Base-by-base conservation (phyloP, 1,140 invertebrate genomes). In the Meteorus sp. region DNA sequence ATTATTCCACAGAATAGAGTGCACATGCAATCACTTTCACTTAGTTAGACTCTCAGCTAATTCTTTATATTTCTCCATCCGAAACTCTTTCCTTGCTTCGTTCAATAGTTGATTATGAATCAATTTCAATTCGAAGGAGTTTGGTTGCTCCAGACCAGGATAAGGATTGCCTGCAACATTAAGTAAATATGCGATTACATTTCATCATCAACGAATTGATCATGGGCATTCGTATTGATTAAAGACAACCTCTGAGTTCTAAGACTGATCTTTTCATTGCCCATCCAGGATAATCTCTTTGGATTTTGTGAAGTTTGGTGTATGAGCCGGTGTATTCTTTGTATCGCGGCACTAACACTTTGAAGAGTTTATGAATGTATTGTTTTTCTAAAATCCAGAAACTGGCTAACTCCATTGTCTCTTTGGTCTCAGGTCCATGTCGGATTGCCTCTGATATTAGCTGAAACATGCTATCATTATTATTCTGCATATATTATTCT, bases 341-440 rank as follows among this genome's bases (percentile, higher is more conserved):
- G 80, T 85, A 97, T 50, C 92, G 80, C 8, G 93, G 93, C 17
- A 88, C 92, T 13, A 96, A 74, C 13, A 96, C 93, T 85, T 97
- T 95, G 67, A 97, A 97, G 33, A 97, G 76, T 81, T 97, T 97
- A 66, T 95, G 93, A 3, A 97, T 81, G 9, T 94, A 76, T 75
- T 94, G 89, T 70, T 96, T 96, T 65, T 97, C 94, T 50, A 88
- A 65, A 33, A 97, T 75, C 92, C 93, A 97, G 77, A 85, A 96
- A 72, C 92, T 86, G 15, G 93, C 93, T 72, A 90, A 79, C 65
- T 95, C 90, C 93, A 97, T 96, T 6, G 92, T 96, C 54, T 86
- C 83, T 71, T 84, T 85, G 68, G 96, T 87, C 27, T 83, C 82
- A 71, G 94, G 91, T 8, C 95, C 94, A 86, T 95, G 80, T 8